These are phyloP conservation scores for Drosophila prolongata DNA, from an alignment of 2,888 invertebrate genomes.

Conservation along the genomic window DNA sequence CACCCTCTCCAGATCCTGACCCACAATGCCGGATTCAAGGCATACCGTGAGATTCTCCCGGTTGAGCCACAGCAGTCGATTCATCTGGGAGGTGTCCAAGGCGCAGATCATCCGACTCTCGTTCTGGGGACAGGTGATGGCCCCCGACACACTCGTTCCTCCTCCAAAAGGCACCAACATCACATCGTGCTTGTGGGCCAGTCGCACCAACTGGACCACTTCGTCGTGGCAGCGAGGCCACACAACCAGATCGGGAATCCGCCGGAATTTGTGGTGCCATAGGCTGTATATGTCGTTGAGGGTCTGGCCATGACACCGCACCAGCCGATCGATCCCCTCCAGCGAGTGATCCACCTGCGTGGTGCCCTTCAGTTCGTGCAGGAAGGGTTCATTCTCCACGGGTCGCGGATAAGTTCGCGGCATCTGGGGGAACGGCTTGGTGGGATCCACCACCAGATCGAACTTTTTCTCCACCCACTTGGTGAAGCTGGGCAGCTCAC, in stretches of 20 bases:
- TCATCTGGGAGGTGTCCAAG: constrained; percentile 98
- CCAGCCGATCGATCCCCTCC: constrained; percentile 92
- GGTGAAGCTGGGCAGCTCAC: constrained; percentile 90
- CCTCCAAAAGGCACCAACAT: constrained; percentile 97
- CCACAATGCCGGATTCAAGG: constrained; percentile 95
- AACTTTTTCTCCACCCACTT: constrained; percentile 92
- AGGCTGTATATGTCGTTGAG: constrained; percentile 94
- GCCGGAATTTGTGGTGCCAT: constrained; percentile 89
- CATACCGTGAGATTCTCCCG: constrained; percentile 92
- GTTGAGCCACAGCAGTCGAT: constrained; percentile 97
- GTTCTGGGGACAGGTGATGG: constrained; percentile 92
- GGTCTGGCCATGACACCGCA: constrained; percentile 97
- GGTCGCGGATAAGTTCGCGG: constrained; percentile 89
- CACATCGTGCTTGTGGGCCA: constrained; percentile 90
- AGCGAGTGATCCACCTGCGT: constrained; percentile 87
- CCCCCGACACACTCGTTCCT: constrained; percentile 96
- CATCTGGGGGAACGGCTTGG: constrained; percentile 85
- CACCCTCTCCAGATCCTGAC: constrained; percentile 96
- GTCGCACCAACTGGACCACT: constrained; percentile 91
- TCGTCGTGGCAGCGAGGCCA: constrained; percentile 97
- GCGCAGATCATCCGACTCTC: constrained; percentile 93
- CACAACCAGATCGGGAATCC: constrained; percentile 96
- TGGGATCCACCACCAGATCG: constrained; percentile 86
- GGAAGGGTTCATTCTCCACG: constrained; percentile 87
- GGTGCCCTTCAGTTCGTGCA: constrained; percentile 86